These are phyloP conservation scores for Oreocharis arfaki DNA, from an alignment of 2,113 vertebrate species.

Conservation along the genomic window DNA sequence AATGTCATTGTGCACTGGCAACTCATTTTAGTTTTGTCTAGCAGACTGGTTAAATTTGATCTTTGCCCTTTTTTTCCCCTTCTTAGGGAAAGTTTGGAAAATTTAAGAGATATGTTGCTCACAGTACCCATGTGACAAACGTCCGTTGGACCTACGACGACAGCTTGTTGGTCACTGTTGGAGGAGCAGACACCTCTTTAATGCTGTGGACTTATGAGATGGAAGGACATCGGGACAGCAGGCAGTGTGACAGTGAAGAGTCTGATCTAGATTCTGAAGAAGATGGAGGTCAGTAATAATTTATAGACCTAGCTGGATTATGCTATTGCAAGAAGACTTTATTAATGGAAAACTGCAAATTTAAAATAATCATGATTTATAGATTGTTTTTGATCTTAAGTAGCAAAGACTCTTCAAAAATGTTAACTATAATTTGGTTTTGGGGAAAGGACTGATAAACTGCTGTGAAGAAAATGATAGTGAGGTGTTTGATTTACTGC, in stretches of 20 bases:
- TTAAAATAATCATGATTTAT: background rate
- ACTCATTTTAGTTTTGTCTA: background rate
- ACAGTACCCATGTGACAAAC: constrained; percentile 95
- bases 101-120: constrained; percentile 94
- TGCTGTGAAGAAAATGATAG: background rate
- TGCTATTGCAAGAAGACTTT: background rate
- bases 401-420: background rate
- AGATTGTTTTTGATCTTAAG: background rate
- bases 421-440: background rate
- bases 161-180: constrained; percentile 86
- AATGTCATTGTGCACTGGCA: background rate
- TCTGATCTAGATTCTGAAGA: constrained; percentile 97
- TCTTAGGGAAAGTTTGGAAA: constrained; percentile 92
- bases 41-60: background rate
- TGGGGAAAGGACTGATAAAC: background rate
- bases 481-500: background rate
- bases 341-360: background rate
- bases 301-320: background rate
- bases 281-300: constrained; percentile 83
- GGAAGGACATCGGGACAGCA: constrained; percentile 83
- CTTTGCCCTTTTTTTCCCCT: background rate
- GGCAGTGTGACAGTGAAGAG: constrained; percentile 92
- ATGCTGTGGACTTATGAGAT: constrained; percentile 94
- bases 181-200: constrained; percentile 90
- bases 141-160: constrained; percentile 94